Conservation (phyloP, 2,113 vertebrate genomes). For the Nothocercus nigrocapillus region DNA sequence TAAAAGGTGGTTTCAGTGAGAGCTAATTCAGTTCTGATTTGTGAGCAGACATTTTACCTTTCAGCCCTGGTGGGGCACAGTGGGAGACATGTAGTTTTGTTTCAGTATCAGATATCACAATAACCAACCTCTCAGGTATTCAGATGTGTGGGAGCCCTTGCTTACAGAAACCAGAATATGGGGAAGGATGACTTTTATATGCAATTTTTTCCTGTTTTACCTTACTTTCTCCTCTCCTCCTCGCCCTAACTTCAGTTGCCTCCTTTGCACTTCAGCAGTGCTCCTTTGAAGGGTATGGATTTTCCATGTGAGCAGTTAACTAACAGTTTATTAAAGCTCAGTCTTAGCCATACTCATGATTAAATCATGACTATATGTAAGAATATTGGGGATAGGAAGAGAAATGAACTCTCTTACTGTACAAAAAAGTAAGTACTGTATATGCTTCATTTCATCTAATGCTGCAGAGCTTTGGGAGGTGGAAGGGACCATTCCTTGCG, state of each 20-base stretch:
- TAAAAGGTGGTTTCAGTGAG: not conserved
- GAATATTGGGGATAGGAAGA: constrained; percentile 57
- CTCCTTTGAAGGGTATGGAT: constrained; percentile 60
- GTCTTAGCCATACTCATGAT: constrained; percentile 68
- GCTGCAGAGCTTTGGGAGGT: constrained; percentile 36
- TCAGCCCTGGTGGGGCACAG: constrained; percentile 30
- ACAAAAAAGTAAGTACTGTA: constrained; percentile 49
- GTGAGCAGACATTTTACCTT: constrained; percentile 67
- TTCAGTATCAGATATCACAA: constrained; percentile 72
- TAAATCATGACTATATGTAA: constrained; percentile 60
- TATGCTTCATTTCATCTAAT: constrained; percentile 63
- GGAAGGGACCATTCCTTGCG: constrained; percentile 34
- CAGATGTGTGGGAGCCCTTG: constrained; percentile 77
- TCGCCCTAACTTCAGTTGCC: constrained; percentile 53
- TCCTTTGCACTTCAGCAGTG: constrained; percentile 66
- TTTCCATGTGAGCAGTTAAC: not conserved
- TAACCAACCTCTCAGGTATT: constrained; percentile 85
- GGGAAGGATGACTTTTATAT: constrained; percentile 82
- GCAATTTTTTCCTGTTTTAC: constrained; percentile 76
- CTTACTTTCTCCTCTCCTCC: constrained; percentile 6
- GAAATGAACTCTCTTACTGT: constrained; percentile 38
- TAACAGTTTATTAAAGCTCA: constrained; percentile 48
- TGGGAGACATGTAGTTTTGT: constrained; percentile 49
- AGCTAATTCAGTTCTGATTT: not conserved
- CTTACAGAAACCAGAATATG: constrained; percentile 70